Base-by-base conservation (phyloP, 1,140 invertebrate genomes). In the Drosophila neocordata region DNA sequence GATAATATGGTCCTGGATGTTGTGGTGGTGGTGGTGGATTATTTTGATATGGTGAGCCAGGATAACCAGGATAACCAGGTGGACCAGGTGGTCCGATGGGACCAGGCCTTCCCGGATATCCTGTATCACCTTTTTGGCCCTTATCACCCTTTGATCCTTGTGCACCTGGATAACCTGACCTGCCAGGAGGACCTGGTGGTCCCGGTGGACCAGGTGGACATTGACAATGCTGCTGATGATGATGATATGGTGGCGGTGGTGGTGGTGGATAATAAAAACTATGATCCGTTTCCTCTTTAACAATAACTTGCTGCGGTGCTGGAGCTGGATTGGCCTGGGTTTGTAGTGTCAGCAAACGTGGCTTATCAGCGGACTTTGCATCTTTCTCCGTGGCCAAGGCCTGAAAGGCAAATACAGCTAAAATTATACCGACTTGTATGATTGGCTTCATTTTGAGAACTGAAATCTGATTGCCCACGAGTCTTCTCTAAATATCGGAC, bases 61-160 rank as follows among this genome's bases (percentile, higher is more conserved):
- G 78, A 6, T 57, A 53, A 4, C 71, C 72, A 0, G 72, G 72
- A 22, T 68, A 75, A n/a, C 85, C 91, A n/a, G 84, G 78, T 0
- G 73, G 53, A 7, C 87, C 87, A 44, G 89, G 87, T 9, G 44
- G 79, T 0, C 82, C 79, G 6, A 79, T 74, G 48, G 57, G n/a
- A 22, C 69, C 79, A 1, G 80, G 87, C 6, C 68, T 34, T 0
- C 82, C 82, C 13, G 59, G 58, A 37, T 71, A 58, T 0, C 90
- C 90, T 55, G 82, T 89, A 1, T 65, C 77, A 8, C 90, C 90
- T 56, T 84, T 89, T 9, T 63, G 75, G 4, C 69, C 78, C 4
- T 81, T 71, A 0, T 75, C 48, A 0, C 79, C 79, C 61, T 73
- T 68, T 9, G 72, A 65, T 1, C 81, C 90, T 7, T 81, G 83